Base-by-base conservation (phyloP, 2,888 invertebrate genomes). In the Sericinus montela region DNA sequence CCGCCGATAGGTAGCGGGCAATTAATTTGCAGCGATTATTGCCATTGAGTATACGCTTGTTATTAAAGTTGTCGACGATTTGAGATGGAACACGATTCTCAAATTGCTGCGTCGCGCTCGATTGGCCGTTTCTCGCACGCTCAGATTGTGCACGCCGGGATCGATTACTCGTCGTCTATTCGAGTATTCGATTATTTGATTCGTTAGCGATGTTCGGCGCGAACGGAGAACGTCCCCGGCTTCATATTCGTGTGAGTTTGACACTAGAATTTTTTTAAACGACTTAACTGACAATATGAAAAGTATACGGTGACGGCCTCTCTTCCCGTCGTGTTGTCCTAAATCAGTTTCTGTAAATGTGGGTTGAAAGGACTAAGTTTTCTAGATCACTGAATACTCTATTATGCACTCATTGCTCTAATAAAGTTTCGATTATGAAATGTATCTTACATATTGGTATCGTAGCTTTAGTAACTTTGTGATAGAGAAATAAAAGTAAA, bases 31-130 rank as follows among this genome's bases (percentile, higher is more conserved):
- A 67, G 67, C 79, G 75, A 82, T 84, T 83, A 81, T 80, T 75
- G 76, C 78, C 71, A 75, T 80, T 81, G 75, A 72, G 62, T 77
- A 72, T 71, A 76, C 65, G 80, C 79, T 80, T 82, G 81, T 84
- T 85, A 82, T 85, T 80, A 82, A 82, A 82, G 75, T 79, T 84
- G 85, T 81, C 78, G 83, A 83, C 86, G 84, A 85, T 81, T 85
- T 80, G 79, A 84, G 81, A 79, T 75, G 79, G 71, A 79, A 85
- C 84, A 84, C 69, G 80, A 68, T 65, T 75, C 76, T 81, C 69
- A 82, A 83, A 84, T 85, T 83, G 84, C 72, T 58, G 63, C 72
- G 81, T 80, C 72, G 69, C 76, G 80, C 68, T 69, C 75, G 75
- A 84, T 79, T 83, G 78, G n/a, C 72, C 54, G 67, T 72, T 78